Conservation (phyloP, 35 echinoderm and acorn worm genomes). For the Ptychodera flava region DNA sequence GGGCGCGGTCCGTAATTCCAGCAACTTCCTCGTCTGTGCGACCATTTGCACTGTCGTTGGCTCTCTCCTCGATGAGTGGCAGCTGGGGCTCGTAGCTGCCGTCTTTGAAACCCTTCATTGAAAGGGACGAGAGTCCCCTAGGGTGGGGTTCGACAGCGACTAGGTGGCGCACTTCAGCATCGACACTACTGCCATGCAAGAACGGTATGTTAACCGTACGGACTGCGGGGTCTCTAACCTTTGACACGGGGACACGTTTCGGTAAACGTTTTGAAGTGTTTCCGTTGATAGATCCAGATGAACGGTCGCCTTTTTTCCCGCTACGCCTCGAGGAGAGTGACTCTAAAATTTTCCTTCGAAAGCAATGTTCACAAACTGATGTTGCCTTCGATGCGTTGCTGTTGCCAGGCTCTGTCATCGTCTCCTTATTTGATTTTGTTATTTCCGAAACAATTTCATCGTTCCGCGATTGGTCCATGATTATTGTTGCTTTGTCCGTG, state of each 20-base stretch:
- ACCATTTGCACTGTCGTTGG: not conserved
- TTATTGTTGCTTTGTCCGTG: not conserved
- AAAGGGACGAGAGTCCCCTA: not conserved
- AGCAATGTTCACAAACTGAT: not conserved
- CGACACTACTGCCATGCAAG: not conserved
- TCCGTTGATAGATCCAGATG: not conserved
- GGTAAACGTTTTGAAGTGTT: not conserved
- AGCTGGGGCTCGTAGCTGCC: not conserved
- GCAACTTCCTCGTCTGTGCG: not conserved
- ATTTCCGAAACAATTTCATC: not conserved
- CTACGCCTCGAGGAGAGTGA: not conserved
- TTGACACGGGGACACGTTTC: not conserved
- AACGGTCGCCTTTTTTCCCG: not conserved
- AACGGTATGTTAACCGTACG: not conserved
- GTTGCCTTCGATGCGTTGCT: not conserved
- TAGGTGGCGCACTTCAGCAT: not conserved
- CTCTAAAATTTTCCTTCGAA: too few relatives aligned
- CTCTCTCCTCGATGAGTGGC: not conserved
- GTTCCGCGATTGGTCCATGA: not conserved
- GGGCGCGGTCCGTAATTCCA: not conserved
- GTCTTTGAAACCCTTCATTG: not conserved
- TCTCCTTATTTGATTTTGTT: not conserved
- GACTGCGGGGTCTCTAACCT: not conserved
- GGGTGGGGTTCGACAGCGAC: not conserved
- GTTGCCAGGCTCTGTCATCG: not conserved